Base-by-base conservation (phyloP, 1,140 invertebrate genomes). In the Atta texana region DNA sequence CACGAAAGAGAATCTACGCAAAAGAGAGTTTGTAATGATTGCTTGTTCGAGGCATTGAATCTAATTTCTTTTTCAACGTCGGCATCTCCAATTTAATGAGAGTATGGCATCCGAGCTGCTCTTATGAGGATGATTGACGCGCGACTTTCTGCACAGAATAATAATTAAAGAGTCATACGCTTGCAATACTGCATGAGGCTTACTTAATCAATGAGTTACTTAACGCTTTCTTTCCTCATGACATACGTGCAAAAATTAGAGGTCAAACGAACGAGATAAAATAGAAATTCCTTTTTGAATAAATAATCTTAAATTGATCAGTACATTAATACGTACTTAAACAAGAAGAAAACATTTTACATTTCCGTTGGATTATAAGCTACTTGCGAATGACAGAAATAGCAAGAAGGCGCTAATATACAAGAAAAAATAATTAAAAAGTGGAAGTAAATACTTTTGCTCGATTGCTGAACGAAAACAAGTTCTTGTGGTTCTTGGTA, bases 181-280 rank as follows among this genome's bases (percentile, higher is more conserved):
- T 6, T 77, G n/a, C 75, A 44, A 3, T 14, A 55, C 53, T 12
- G 31, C 18, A 53, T 75, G 12, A n/a, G 16, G 59, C 24, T 55
- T 64, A 64, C 24, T 78, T 31, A 78, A 64, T 78, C 59, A 59
- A 16, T 8, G 10, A 10, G n/a, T 63, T 61, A 64, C 59, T 78
- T 78, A 78, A 78, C 31, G 31, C 34, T 78, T 78, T 34, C 76
- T 51, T 49, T 80, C 21, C 34, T 16, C 5, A 44, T 28, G 21
- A 31, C 18, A n/a, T 34, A 21, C 39, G 55, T 51, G n/a, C 14
- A 24, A 76, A 76, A 59, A 77, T 59, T 72, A 39, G 53, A n/a
- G 12, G 21, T 59, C 66, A 44, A 59, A 18, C 12, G 18, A 28
- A 71, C 3, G 8, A 44, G 39, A 44, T 28, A 44, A n/a, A 28